A percentile compares a stretch with the other conserved stretches of the same genome.
These are phyloP conservation scores for Talpa occidentalis DNA, from an alignment of 2,113 vertebrate species.

Conservation along the genomic window DNA sequence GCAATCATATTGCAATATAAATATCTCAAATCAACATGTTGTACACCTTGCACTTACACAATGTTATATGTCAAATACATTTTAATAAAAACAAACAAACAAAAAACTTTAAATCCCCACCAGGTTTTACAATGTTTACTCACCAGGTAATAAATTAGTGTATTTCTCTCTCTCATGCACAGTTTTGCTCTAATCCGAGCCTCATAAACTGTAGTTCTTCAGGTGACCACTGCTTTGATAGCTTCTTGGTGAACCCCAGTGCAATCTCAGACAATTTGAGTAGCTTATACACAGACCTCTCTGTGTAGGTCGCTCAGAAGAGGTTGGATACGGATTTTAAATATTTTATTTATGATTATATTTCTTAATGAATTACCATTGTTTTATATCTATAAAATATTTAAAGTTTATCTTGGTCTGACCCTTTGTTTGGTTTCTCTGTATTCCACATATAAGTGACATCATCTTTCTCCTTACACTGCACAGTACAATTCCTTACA, in stretches of 20 bases:
- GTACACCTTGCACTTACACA: not conserved
- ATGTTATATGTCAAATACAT: not conserved
- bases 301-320: not conserved
- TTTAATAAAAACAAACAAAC: not conserved
- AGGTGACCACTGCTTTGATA: accelerated
- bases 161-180: not conserved
- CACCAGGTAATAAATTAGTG: not conserved
- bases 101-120: not conserved
- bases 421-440: too few relatives aligned
- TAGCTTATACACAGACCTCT: not conserved
- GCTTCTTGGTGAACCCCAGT: not conserved
- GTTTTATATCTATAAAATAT: too few relatives aligned
- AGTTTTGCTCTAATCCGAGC: not conserved
- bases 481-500: too few relatives aligned
- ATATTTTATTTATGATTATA: too few relatives aligned
- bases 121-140: not conserved
- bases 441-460: too few relatives aligned
- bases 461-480: too few relatives aligned
- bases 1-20: not conserved
- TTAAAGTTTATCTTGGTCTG: too few relatives aligned
- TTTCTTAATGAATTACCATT: too few relatives aligned
- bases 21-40: not conserved
- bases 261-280: not conserved
- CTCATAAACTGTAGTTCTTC: accelerated
- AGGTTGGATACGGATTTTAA: not conserved